Conservation (phyloP, 2,797 vertebrate species). For the Rachycentron canadum region DNA sequence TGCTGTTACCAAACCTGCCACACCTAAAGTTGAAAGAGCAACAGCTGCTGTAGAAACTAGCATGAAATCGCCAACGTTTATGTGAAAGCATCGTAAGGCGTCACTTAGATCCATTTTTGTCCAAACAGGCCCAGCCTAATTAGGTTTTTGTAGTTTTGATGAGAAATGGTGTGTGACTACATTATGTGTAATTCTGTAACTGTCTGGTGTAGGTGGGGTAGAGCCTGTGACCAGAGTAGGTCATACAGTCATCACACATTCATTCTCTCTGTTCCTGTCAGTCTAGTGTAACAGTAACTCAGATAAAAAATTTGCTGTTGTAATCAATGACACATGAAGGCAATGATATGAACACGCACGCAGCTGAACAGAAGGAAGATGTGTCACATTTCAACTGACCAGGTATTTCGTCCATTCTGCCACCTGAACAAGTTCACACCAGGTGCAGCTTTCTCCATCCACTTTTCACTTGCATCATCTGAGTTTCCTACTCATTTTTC, state of each 20-base stretch:
- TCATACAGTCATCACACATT: slow-evolving; percentile 12
- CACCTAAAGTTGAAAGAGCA: slow-evolving; percentile 5
- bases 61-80: not conserved
- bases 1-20: slow-evolving; percentile 4
- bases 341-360: not conserved
- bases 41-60: not conserved
- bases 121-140: not conserved
- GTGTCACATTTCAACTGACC: slow-evolving; percentile 14
- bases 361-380: slow-evolving; percentile 9
- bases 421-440: slow-evolving; percentile 66
- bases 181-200: slow-evolving; percentile 21
- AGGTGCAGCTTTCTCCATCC: slow-evolving; percentile 34
- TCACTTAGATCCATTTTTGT: not conserved
- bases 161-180: slow-evolving; percentile 17
- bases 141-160: slow-evolving; percentile 4
- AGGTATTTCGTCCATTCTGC: slow-evolving; percentile 67
- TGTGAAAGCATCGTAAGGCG: not conserved
- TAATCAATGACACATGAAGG: not conserved
- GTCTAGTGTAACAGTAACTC: not conserved
- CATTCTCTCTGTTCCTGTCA: not conserved
- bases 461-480: slow-evolving; percentile 7
- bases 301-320: not conserved
- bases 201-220: slow-evolving; percentile 13
- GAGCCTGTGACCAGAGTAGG: slow-evolving; percentile 23
- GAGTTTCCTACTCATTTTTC: not conserved